Percentiles rank a stretch among this genome's conserved stretches.
Conservation (phyloP, 2,888 invertebrate genomes). For the Pediacus dermestoides region DNA sequence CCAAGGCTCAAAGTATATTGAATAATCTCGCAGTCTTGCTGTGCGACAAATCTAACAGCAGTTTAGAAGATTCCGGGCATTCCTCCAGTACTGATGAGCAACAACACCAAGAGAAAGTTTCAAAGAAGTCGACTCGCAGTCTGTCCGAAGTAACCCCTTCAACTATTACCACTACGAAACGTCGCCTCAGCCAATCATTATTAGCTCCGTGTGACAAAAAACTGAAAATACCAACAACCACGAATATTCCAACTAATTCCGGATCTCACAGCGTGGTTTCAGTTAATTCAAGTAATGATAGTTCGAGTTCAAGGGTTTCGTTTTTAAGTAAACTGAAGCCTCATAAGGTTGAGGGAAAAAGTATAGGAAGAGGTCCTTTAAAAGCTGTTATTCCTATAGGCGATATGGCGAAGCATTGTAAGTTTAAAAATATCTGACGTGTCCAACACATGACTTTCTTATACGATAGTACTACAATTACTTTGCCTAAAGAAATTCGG, state of each 20-base stretch:
- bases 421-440: too few relatives aligned
- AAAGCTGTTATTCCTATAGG: slow-evolving; percentile 1
- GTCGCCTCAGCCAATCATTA: slow-evolving; percentile 10
- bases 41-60: slow-evolving; percentile 5
- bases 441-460: too few relatives aligned
- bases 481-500: too few relatives aligned
- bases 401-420: background rate
- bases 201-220: too few relatives aligned
- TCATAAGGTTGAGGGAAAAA: background rate
- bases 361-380: slow-evolving; percentile 3
- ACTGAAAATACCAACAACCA: too few relatives aligned
- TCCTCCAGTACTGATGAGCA: slow-evolving; percentile 18
- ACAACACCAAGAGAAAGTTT: background rate
- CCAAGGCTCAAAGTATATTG: slow-evolving; percentile 22
- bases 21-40: slow-evolving; percentile 21
- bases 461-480: too few relatives aligned
- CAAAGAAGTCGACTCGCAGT: background rate
- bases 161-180: slow-evolving; percentile 6
- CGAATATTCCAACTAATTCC: too few relatives aligned
- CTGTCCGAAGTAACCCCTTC: too few relatives aligned
- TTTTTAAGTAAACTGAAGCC: slow-evolving; percentile 15
- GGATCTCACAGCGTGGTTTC: too few relatives aligned
- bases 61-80: slow-evolving; percentile 25
- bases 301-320: slow-evolving; percentile 10
- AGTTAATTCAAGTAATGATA: slow-evolving; percentile 15